phyloP scores from a whole-genome alignment of 2,113 vertebrate genomes.

The Prinia subflava region DNA sequence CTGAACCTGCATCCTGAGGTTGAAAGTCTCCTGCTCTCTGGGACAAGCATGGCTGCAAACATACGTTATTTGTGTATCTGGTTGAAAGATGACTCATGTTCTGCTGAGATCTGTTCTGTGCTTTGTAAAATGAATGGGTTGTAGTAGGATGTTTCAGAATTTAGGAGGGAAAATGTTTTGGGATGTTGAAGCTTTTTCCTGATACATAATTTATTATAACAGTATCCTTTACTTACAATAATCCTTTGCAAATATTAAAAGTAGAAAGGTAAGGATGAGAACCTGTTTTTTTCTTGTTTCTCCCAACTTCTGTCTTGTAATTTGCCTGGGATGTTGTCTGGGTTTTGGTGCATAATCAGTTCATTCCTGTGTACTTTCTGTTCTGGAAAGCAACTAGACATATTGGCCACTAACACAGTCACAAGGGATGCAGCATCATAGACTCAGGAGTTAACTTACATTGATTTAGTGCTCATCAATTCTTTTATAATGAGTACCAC shows the following conservation, averaged over 20 bases:
- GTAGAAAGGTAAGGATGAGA: neutral
- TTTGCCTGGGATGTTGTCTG: neutral
- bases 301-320: neutral
- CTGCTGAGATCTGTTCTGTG: neutral
- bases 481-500: neutral
- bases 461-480: neutral
- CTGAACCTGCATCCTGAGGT: neutral
- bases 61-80: neutral
- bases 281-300: neutral
- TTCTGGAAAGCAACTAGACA: neutral
- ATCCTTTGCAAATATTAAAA: neutral
- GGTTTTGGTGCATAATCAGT: neutral
- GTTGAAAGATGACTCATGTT: neutral
- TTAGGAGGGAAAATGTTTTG: neutral
- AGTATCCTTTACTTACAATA: neutral
- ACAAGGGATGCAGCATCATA: neutral
- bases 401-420: neutral
- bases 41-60: neutral
- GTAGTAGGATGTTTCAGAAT: neutral
- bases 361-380: neutral
- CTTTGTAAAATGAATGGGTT: neutral
- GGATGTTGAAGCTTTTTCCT: neutral
- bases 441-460: neutral
- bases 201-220: neutral
- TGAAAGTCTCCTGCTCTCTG: neutral